Base-by-base conservation (phyloP, 2,888 invertebrate genomes). In the Orthonevra nobilis region DNA sequence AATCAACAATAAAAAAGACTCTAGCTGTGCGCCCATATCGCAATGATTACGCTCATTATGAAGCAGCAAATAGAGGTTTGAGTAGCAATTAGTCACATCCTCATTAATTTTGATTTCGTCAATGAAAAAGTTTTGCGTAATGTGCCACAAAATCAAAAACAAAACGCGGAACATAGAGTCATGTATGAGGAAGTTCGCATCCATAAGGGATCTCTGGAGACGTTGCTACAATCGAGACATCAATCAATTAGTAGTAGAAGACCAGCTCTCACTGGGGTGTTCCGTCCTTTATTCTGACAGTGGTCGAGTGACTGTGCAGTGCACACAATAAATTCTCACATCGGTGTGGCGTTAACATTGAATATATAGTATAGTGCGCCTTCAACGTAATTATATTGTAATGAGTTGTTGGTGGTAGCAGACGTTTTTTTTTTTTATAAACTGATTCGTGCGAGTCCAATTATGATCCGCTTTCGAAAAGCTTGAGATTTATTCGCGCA, bases 61-160 rank as follows among this genome's bases (percentile, higher is more conserved):
- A 58, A 52, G 19, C 30, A 32, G 10, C 38, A 15, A 26, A 60
- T 19, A 26, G n/a, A n/a, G n/a, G 52, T 77, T 64, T 64, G 72
- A 77, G 52, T 19, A 72, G 58, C 60, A 77, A 77, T 77, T 72
- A 77, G 70, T 77, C 40, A 72, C 77, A 77, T 77, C 77, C 77
- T 77, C 72, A 77, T 77, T 77, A 77, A 36, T 7, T 17, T 63
- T 40, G 38, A 34, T 19, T 50, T 14, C 69, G 61, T 63, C 68
- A 77, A 70, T 64, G 72, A 2, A 72, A 77, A 40, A 32, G 3
- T 26, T 40, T 48, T 60, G 58, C 54, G 30, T 66, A 66, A 74
- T 46, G 34, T 28, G 19, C 23, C 23, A 14, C 15, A 40, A 38
- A 38, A 14, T 1, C n/a, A 3, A 34, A 2, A 14, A 28, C 10